A percentile compares a stretch with the other conserved stretches of the same genome.
phyloP scores from a whole-genome alignment of 2,797 vertebrate species.

The Hippopotamyrus pictus region DNA sequence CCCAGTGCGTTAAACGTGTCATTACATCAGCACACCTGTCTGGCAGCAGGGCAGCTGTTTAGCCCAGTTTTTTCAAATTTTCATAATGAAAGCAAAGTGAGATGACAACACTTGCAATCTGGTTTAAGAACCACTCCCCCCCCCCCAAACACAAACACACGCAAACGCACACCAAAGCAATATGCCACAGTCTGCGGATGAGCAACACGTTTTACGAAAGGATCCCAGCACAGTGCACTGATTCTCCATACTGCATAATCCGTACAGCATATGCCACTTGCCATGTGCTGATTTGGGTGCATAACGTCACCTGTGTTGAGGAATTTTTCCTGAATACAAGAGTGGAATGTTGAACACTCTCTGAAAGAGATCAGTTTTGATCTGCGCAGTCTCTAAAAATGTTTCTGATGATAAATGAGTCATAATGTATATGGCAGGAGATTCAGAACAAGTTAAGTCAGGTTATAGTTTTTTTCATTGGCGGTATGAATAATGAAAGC shows the following conservation, averaged over 20 bases:
- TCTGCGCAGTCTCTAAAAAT: not conserved
- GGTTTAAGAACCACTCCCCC: not conserved
- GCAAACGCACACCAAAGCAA: not conserved
- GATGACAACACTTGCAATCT: not conserved
- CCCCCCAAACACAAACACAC: not conserved
- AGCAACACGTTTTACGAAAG: not conserved
- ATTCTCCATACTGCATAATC: not conserved
- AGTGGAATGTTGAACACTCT: not conserved
- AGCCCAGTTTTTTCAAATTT: not conserved
- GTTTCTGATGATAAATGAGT: not conserved
- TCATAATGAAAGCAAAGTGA: not conserved
- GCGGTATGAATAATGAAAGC: not conserved
- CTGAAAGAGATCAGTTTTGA: not conserved
- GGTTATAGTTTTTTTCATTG: not conserved
- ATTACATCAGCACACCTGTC: not conserved
- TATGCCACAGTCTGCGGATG: not conserved
- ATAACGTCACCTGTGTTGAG: not conserved
- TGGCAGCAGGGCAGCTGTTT: not conserved
- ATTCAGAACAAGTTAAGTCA: not conserved
- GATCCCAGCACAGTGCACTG: not conserved
- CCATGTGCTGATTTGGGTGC: not conserved
- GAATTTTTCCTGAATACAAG: not conserved
- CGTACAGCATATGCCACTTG: not conserved
- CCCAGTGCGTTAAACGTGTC: not conserved
- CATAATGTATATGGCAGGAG: not conserved